A percentile compares a stretch with the other conserved stretches of the same genome.
phyloP scores from a whole-genome alignment of 2,113 vertebrate genomes.

The Rallus limicola region DNA sequence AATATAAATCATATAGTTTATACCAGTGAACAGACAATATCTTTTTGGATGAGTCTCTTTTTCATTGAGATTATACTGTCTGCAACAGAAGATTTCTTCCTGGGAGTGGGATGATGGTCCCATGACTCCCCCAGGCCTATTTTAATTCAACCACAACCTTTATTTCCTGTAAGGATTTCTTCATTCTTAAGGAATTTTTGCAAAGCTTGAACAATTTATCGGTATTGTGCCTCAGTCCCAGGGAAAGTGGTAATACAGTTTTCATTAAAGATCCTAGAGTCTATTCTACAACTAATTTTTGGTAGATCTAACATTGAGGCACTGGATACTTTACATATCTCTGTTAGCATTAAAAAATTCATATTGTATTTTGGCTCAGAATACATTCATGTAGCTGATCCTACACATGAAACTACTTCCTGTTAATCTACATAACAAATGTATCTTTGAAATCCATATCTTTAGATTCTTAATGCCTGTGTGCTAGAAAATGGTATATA shows the following conservation, averaged over 20 bases:
- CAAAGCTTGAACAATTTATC: neutral
- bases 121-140: neutral
- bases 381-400: neutral
- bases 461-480: neutral
- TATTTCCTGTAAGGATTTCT: neutral
- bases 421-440: neutral
- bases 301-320: neutral
- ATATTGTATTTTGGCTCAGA: neutral
- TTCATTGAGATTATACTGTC: neutral
- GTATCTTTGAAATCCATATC: neutral
- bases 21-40: neutral
- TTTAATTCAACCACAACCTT: neutral
- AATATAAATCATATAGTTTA: neutral
- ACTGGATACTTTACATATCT: neutral
- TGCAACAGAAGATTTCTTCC: neutral
- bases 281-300: neutral
- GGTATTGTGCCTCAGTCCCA: neutral
- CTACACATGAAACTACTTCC: neutral
- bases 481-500: neutral
- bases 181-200: neutral
- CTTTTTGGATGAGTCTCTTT: neutral
- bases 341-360: neutral
- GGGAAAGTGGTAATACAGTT: neutral
- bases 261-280: neutral
- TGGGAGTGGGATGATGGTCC: neutral